Percentiles rank a stretch among this genome's conserved stretches.
Evolutionary conservation across 2,113 vertebrate species (phyloP).

Genomic region (Seriola aureovittata): DNA sequence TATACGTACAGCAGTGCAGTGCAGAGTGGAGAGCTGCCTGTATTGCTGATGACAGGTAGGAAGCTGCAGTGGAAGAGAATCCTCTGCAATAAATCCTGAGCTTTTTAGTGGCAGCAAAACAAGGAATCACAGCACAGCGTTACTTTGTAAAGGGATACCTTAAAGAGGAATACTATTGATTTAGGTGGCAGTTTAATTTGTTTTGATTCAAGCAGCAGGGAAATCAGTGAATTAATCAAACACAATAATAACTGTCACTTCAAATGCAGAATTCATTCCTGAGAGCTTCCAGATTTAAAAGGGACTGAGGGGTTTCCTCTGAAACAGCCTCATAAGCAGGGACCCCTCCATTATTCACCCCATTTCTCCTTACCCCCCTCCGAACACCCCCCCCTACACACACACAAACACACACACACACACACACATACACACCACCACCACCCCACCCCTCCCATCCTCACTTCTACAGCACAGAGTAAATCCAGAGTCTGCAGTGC

Average conservation of each 20-base stretch:
- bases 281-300: conserved; percentile 35
- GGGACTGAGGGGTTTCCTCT: conserved; percentile 39
- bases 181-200: conserved; percentile 37
- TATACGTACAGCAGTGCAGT: conserved; percentile 67
- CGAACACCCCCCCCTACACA: background rate
- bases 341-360: conserved; percentile 54
- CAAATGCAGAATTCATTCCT: conserved; percentile 56
- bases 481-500: conserved; percentile 74
- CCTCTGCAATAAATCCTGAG: conserved; percentile 65
- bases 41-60: conserved; percentile 68
- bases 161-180: conserved; percentile 35
- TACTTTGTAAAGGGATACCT: conserved; percentile 29
- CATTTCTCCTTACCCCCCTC: conserved; percentile 51
- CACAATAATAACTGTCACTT: conserved; percentile 39
- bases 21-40: conserved; percentile 51
- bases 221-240: conserved; percentile 49
- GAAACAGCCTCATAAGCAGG: conserved; percentile 54
- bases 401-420: background rate
- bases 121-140: conserved; percentile 44
- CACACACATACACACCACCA: background rate
- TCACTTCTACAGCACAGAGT: conserved; percentile 70
- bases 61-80: conserved; percentile 69
- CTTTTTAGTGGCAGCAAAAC: conserved; percentile 54
- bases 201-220: conserved; percentile 45
- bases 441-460: conserved; percentile 63